Conservation (phyloP, 2,797 vertebrate species). For the Nannoperca australis region DNA sequence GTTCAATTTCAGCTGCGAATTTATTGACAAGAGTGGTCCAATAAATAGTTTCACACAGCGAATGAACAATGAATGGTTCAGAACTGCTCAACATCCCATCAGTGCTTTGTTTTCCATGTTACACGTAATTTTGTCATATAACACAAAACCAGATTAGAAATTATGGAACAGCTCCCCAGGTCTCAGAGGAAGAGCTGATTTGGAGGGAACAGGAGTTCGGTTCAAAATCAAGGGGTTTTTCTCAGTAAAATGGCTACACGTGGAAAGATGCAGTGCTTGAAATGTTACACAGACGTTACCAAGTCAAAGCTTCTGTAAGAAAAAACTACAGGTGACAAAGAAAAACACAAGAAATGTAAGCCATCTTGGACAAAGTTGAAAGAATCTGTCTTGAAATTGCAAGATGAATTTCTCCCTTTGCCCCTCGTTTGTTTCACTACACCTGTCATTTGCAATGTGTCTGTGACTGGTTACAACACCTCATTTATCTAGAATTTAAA, state of each 20-base stretch:
- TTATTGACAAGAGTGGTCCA: constrained; percentile 83
- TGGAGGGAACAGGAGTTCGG: constrained; percentile 25
- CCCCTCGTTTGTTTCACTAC: constrained; percentile 26
- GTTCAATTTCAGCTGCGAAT: constrained; percentile 73
- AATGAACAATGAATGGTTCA: constrained; percentile 57
- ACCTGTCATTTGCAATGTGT: constrained; percentile 8
- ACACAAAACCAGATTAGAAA: constrained; percentile 39
- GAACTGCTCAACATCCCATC: constrained; percentile 67
- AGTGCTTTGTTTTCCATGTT: constrained; percentile 75
- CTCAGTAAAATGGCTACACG: constrained; percentile 20
- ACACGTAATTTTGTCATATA: constrained; percentile 37
- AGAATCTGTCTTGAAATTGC: constrained; percentile 19
- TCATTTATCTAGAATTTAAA: constrained; percentile 50
- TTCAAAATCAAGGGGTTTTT: constrained; percentile 12
- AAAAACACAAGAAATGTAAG: constrained; percentile 12
- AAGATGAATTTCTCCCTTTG: neutral
- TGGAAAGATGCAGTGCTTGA: constrained; percentile 30
- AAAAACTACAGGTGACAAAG: constrained; percentile 26
- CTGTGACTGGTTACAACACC: constrained; percentile 12
- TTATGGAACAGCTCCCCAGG: constrained; percentile 17
- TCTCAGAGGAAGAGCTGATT: constrained; percentile 15
- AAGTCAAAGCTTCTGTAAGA: constrained; percentile 24
- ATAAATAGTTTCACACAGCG: constrained; percentile 85
- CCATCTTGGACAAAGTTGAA: constrained; percentile 7
- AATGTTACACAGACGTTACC: constrained; percentile 29